Percentiles rank a stretch among this genome's conserved stretches.
Conservation (phyloP, 2,113 vertebrate genomes). For the Trogon surrucura region DNA sequence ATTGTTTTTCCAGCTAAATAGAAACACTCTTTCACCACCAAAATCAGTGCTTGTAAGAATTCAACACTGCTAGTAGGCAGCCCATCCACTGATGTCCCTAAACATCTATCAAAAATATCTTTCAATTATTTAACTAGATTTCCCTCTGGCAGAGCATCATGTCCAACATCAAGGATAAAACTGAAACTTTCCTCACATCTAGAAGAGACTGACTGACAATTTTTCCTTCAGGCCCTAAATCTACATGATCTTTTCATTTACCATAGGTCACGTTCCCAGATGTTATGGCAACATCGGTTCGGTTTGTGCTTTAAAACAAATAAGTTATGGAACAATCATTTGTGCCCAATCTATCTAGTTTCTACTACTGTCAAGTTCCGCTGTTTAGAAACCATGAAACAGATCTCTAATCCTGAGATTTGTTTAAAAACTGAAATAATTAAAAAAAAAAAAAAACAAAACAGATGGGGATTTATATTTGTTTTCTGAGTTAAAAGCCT, state of each 20-base stretch:
- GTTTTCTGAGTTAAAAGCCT: background rate
- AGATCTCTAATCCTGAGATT: background rate
- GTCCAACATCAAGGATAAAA: background rate
- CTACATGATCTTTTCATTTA: background rate
- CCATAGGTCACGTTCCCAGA: background rate
- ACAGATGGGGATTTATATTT: background rate
- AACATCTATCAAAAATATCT: background rate
- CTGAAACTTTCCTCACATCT: background rate
- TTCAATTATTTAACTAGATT: background rate
- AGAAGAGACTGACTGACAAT: background rate
- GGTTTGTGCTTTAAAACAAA: background rate
- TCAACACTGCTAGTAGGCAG: background rate
- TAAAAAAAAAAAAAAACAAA: background rate
- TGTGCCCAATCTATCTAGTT: background rate
- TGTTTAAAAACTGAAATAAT: background rate
- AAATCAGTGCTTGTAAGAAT: background rate
- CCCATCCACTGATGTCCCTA: background rate
- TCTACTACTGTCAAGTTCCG: background rate
- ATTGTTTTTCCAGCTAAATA: slow-evolving; percentile 6
- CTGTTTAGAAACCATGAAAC: background rate
- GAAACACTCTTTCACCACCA: background rate
- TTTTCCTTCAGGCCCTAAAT: background rate
- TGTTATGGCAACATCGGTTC: background rate
- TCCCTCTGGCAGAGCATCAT: background rate
- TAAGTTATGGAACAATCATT: background rate